Base-by-base conservation (phyloP, 2,113 vertebrate species). In the Eulemur rufifrons region DNA sequence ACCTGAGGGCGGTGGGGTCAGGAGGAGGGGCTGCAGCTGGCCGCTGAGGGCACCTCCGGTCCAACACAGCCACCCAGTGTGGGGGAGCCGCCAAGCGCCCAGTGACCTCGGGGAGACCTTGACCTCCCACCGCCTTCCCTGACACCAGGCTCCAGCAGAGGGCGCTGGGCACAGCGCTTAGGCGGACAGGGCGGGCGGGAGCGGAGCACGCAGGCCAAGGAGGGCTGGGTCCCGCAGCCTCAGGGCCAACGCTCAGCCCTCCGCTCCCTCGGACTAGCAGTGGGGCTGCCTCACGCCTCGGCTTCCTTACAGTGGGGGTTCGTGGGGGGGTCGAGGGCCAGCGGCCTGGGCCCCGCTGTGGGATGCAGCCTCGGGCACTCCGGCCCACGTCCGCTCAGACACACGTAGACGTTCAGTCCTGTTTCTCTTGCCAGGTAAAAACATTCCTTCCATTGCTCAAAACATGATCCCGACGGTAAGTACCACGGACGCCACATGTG, bases 381-480 rank as follows among this genome's bases (percentile, higher is more conserved):
- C 8, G 8, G 73, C 32, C 54, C 47, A 50, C 4, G 0, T 64
- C 25, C 52, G 54, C 66, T 32, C 66, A 54, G 52, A 82, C 9
- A 8, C 6, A 63, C 0, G 27, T 4, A 45, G 74, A 64, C 32
- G 15, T 4, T 6, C 1, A 3, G 63, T 10, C 42, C 17, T 1
- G 82, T 25, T 27, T 56, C 61, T 73, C 14, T 42, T 21, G 54
- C 89, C 45, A 63, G 50, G 66, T 96, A 86, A 85, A 97, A 97
- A 69, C 32, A 32, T n/a, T 89, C 88, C 78, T 77, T 83, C 77
- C 52, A 59, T 71, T 93, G 95, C 81, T 97, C 96, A 89, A 94
- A 93, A 94, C 89, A 84, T 34, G 95, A 97, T 98, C 94, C 92
- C 86, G 86, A 97, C 39, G 61, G 77, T 39, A 25, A 93, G 73